Evolutionary conservation across 1,140 invertebrate genomes (phyloP).

Genomic region (Aphelenchoides avenae): DNA sequence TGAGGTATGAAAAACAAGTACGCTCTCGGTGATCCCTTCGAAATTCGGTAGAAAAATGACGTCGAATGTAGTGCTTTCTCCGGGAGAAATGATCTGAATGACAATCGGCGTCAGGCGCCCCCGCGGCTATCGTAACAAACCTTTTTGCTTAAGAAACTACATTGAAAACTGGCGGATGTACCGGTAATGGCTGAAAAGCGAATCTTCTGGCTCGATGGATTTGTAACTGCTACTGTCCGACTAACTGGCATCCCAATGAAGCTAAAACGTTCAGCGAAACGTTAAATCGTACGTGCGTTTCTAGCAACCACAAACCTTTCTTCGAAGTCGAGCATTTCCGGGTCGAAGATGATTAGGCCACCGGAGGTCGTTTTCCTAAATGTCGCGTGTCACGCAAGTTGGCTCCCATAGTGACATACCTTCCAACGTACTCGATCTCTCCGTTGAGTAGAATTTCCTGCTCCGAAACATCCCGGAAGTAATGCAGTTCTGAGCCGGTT

Average conservation of each 20-base stretch:
- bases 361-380: neutral
- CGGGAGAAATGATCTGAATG: slow-evolving; percentile 26
- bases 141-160: slow-evolving; percentile 22
- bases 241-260: slow-evolving; percentile 7
- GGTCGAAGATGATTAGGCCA: slow-evolving; percentile 20
- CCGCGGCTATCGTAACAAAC: too few relatives aligned
- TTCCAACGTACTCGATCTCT: neutral
- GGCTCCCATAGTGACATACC: too few relatives aligned
- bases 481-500: slow-evolving; percentile 69
- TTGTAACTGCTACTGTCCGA: slow-evolving; percentile 8
- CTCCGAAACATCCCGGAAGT: slow-evolving; percentile 65
- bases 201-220: slow-evolving; percentile 16
- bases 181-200: slow-evolving; percentile 17
- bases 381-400: too few relatives aligned
- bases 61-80: slow-evolving; percentile 17
- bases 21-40: slow-evolving; percentile 64
- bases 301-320: slow-evolving; percentile 14
- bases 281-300: neutral
- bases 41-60: slow-evolving; percentile 31
- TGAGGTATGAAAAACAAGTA: slow-evolving; percentile 85
- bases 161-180: slow-evolving; percentile 27
- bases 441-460: slow-evolving; percentile 48
- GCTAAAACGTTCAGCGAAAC: neutral
- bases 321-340: slow-evolving; percentile 23
- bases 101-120: too few relatives aligned